A percentile compares a stretch with the other conserved stretches of the same genome.
Conservation (phyloP, 1,140 invertebrate species). For the Drosophila lini region DNA sequence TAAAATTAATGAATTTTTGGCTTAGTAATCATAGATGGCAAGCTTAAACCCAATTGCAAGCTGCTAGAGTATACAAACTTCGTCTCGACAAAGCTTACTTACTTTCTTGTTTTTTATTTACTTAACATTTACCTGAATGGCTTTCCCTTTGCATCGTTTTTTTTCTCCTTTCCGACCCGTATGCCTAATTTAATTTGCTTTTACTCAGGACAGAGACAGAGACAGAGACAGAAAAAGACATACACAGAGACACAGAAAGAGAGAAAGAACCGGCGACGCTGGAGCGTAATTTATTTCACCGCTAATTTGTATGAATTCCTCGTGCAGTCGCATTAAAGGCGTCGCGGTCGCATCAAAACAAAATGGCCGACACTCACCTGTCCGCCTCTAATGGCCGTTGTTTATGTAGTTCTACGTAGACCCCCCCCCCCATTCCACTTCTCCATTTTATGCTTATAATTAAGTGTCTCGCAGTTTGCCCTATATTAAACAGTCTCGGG, state of each 20-base stretch:
- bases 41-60: too few species aligned
- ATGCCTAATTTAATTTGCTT: conserved; percentile 65
- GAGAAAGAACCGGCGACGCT: conserved; percentile 19
- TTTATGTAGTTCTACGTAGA: conserved; percentile 43
- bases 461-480: conserved; percentile 59
- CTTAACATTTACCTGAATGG: conserved; percentile 52
- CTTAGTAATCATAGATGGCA: too few species aligned
- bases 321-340: conserved; percentile 54
- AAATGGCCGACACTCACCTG: conserved; percentile 57
- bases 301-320: conserved; percentile 77
- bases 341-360: conserved; percentile 53
- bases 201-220: conserved; percentile 10
- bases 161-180: conserved; percentile 1
- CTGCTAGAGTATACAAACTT: background rate
- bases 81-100: background rate
- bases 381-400: conserved; percentile 52
- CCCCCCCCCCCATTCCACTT: conserved; percentile 18
- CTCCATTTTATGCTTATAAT: conserved; percentile 66
- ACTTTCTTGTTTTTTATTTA: conserved; percentile 47
- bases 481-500: conserved; percentile 24
- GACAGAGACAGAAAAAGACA: background rate
- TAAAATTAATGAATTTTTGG: too few species aligned
- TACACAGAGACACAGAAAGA: background rate
- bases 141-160: conserved; percentile 8
- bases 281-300: conserved; percentile 69